Percentiles rank a stretch among this genome's conserved stretches.
phyloP scores from a whole-genome alignment of 2,888 invertebrate genomes.

The Mythimna albipuncta region DNA sequence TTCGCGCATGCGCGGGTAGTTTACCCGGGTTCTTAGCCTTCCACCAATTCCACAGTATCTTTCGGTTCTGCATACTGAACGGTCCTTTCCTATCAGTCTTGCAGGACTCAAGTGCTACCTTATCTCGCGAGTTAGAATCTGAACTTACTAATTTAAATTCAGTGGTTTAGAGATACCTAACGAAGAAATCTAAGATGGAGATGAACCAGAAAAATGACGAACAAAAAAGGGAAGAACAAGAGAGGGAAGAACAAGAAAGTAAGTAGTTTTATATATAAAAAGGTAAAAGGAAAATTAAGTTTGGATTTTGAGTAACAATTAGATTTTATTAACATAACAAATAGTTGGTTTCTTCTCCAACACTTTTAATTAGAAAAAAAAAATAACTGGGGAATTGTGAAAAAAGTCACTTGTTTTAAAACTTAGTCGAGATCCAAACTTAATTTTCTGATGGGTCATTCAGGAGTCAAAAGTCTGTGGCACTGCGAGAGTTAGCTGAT shows the following conservation, averaged over 20 bases:
- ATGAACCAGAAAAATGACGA: too few species aligned
- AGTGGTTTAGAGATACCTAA: neutral
- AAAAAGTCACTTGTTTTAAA: neutral
- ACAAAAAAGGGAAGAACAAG: neutral
- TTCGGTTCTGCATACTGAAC: neutral
- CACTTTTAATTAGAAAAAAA: neutral
- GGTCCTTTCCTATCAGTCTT: neutral
- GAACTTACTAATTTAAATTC: neutral
- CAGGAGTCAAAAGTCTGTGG: neutral
- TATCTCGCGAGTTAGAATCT: neutral
- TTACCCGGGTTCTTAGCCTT: neutral
- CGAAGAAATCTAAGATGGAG: neutral
- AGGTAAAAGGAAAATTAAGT: conserved; percentile 1
- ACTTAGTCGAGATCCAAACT: neutral
- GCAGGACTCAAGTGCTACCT: neutral
- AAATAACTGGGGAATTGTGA: neutral
- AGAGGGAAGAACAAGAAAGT: neutral
- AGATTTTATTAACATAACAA: neutral
- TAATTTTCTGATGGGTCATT: neutral
- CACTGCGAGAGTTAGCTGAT: neutral
- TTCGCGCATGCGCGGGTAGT: conserved; percentile 18
- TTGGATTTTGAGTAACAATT: conserved; percentile 13
- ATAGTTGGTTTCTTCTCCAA: too few species aligned
- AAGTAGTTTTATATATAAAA: neutral
- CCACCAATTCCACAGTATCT: conserved; percentile 1